Percentiles rank a stretch among this genome's conserved stretches.
Evolutionary conservation across 1,140 invertebrate genomes (phyloP).

Genomic region (Nasonia vitripennis): DNA sequence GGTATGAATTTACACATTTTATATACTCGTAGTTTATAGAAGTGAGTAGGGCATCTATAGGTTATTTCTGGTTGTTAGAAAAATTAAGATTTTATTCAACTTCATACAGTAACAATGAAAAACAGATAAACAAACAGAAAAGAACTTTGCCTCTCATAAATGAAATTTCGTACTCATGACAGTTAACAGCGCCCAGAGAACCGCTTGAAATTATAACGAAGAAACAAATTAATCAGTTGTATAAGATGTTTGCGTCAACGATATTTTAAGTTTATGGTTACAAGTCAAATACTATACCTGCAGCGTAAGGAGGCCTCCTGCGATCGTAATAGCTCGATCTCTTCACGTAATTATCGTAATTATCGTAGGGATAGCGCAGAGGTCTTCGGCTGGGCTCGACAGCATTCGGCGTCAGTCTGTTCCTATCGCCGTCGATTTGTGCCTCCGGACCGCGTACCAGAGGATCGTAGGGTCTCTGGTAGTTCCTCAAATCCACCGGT

Average conservation of each 20-base stretch:
- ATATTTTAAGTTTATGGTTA: background rate
- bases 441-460: conserved; percentile 35
- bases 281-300: conserved; percentile 5
- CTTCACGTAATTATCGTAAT: conserved; percentile 56
- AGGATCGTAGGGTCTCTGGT: conserved; percentile 58
- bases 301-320: conserved; percentile 34
- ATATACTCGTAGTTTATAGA: no score
- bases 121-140: background rate
- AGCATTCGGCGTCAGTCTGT: background rate
- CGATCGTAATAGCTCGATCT: conserved; percentile 60
- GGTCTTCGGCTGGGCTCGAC: conserved; percentile 43
- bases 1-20: no score
- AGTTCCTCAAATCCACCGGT: conserved; percentile 67
- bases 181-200: conserved; percentile 35
- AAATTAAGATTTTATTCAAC: background rate
- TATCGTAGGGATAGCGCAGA: conserved; percentile 51
- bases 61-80: background rate
- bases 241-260: background rate
- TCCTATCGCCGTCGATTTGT: conserved; percentile 25
- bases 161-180: conserved; percentile 34
- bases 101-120: background rate
- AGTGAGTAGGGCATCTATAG: background rate
- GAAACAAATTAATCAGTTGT: background rate
- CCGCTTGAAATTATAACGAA: conserved; percentile 38
- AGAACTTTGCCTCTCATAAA: conserved; percentile 2